Conservation (phyloP, 2,113 vertebrate species). For the Anhinga rufa region DNA sequence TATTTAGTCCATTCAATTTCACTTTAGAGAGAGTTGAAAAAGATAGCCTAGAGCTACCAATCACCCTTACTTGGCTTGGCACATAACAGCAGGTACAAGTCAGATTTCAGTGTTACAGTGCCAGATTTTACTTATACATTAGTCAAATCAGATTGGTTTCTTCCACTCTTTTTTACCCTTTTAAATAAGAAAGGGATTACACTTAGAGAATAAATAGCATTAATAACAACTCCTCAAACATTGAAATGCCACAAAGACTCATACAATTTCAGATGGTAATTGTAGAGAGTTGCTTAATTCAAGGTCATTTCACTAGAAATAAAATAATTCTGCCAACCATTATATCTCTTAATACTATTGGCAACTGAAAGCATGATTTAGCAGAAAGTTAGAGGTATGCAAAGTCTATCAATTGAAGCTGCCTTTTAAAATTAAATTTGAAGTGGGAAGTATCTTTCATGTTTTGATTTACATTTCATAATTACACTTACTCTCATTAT, state of each 20-base stretch:
- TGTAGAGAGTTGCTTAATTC: background rate
- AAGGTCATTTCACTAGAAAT: background rate
- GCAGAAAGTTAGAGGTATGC: background rate
- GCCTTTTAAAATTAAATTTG: background rate
- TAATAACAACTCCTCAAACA: conserved; percentile 33
- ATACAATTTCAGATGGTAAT: background rate
- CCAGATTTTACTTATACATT: background rate
- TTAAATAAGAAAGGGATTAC: background rate
- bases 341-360: background rate
- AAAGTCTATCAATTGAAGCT: background rate
- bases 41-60: background rate
- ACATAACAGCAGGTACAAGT: background rate
- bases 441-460: background rate
- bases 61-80: background rate
- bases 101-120: background rate
- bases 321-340: background rate
- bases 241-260: background rate
- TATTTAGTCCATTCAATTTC: background rate
- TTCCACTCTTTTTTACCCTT: background rate
- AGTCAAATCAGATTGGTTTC: background rate
- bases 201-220: background rate
- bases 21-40: background rate
- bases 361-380: background rate
- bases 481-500: background rate
- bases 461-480: background rate